Percentiles rank a stretch among this genome's conserved stretches.
These are phyloP conservation scores for Cenopis cana DNA, from an alignment of 2,888 invertebrate genomes.

Conservation along the genomic window DNA sequence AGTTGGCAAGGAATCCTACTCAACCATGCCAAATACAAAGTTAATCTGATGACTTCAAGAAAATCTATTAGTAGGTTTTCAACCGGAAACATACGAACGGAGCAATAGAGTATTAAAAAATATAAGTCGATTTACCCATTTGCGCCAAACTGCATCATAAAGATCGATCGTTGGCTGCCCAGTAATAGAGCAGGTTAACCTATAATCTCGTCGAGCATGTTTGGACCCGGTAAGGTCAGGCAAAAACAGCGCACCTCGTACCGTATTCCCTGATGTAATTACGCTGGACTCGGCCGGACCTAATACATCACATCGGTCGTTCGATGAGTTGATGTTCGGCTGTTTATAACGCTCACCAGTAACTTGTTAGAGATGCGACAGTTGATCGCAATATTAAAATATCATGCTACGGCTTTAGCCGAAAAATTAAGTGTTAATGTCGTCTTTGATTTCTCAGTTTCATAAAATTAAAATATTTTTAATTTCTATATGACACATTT, in stretches of 20 bases:
- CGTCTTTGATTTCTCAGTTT: no score
- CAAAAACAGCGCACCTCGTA: conserved; percentile 64
- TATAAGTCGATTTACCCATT: conserved; percentile 22
- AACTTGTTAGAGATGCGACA: conserved; percentile 64
- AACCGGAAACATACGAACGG: background rate
- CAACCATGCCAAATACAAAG: conserved; percentile 1
- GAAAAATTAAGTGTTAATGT: no score
- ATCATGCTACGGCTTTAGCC: conserved; percentile 36
- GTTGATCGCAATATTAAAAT: conserved; percentile 66
- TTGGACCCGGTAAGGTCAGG: conserved; percentile 52
- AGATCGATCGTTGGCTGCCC: conserved; percentile 34
- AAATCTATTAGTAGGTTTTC: background rate
- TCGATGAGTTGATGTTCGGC: conserved; percentile 61
- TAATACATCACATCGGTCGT: conserved; percentile 81
- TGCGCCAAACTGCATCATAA: conserved; percentile 40
- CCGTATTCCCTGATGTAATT: conserved; percentile 82
- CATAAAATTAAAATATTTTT: background rate
- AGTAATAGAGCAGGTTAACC: conserved; percentile 43
- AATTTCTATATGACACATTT: no score
- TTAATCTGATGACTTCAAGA: conserved; percentile 1
- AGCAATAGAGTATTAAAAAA: background rate
- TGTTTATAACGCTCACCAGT: conserved; percentile 50
- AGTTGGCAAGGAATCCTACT: conserved; percentile 1
- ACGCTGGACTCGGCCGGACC: conserved; percentile 68
- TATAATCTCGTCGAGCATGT: conserved; percentile 43